A percentile compares a stretch with the other conserved stretches of the same genome.
These are phyloP conservation scores for Acrobasis repandana DNA, from an alignment of 2,888 invertebrate genomes.

Conservation along the genomic window DNA sequence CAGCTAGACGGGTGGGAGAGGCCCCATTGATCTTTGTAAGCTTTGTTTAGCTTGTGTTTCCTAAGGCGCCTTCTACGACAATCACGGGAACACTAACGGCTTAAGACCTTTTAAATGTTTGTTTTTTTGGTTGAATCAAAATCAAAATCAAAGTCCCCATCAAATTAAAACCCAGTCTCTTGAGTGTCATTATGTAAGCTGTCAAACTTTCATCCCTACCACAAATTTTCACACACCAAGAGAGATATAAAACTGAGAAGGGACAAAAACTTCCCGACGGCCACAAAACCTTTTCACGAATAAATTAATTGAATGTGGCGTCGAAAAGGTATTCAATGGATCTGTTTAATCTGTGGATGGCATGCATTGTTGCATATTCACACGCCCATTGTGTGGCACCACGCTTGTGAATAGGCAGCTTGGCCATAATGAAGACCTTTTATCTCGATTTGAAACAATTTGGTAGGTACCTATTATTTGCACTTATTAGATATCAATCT, in stretches of 20 bases:
- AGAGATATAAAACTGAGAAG: slow-evolving; percentile 17
- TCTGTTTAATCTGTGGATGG: slow-evolving; percentile 48
- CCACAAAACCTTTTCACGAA: slow-evolving; percentile 37
- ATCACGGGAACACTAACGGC: too few species aligned
- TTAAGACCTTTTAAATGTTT: too few species aligned
- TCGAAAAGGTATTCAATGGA: slow-evolving; percentile 38
- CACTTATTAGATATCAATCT: background rate
- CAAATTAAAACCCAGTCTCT: background rate
- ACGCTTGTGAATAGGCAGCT: slow-evolving; percentile 37
- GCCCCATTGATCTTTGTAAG: too few species aligned
- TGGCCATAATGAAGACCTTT: slow-evolving; percentile 53
- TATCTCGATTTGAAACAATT: slow-evolving; percentile 29
- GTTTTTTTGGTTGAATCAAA: too few species aligned
- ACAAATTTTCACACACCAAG: slow-evolving; percentile 8
- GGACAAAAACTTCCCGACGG: slow-evolving; percentile 26
- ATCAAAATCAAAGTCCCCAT: too few species aligned
- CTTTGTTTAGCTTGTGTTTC: too few species aligned
- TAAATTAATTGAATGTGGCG: slow-evolving; percentile 43
- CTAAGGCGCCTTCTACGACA: too few species aligned
- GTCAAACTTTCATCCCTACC: slow-evolving; percentile 10
- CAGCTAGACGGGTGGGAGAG: too few species aligned
- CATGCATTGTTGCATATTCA: slow-evolving; percentile 58
- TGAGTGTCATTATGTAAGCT: slow-evolving; percentile 16
- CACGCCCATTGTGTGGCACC: slow-evolving; percentile 47
- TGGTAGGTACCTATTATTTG: slow-evolving; percentile 5